A percentile compares a stretch with the other conserved stretches of the same genome.
These are phyloP conservation scores for Alloplasta piceator DNA, from an alignment of 2,888 invertebrate species.

Conservation along the genomic window DNA sequence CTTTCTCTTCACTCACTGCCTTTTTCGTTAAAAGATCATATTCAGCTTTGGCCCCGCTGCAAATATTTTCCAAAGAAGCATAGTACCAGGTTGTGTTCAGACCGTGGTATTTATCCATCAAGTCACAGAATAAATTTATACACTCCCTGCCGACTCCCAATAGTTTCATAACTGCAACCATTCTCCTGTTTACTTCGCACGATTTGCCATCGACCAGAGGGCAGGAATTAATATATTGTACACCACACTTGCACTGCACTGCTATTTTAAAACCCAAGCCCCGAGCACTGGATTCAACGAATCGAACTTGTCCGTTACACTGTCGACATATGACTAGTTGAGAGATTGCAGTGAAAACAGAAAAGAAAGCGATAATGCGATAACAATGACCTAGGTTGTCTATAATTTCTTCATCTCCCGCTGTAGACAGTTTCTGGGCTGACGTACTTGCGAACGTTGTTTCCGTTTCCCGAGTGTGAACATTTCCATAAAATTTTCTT, in stretches of 20 bases:
- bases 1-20: too few species aligned
- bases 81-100: too few species aligned
- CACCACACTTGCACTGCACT: constrained; percentile 37
- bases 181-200: constrained; percentile 41
- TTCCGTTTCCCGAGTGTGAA: constrained; percentile 39
- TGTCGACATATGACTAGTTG: constrained; percentile 23
- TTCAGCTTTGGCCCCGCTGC: too few species aligned
- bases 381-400: constrained; percentile 1
- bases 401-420: constrained; percentile 15
- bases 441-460: constrained; percentile 44
- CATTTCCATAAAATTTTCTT: constrained; percentile 49
- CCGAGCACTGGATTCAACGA: constrained; percentile 13
- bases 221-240: constrained; percentile 33
- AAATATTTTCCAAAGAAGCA: too few species aligned
- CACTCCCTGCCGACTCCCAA: too few species aligned
- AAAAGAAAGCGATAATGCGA: constrained; percentile 9
- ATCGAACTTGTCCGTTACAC: constrained; percentile 30
- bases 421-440: constrained; percentile 39
- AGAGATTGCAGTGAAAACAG: constrained; percentile 26
- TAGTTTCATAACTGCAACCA: too few species aligned
- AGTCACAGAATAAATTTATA: too few species aligned
- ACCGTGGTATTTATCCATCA: too few species aligned
- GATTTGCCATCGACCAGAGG: constrained; percentile 32
- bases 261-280: constrained; percentile 32
- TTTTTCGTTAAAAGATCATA: too few species aligned